Evolutionary conservation across 2,113 vertebrate genomes (phyloP).

Genomic region (Acanthochromis polyacanthus): DNA sequence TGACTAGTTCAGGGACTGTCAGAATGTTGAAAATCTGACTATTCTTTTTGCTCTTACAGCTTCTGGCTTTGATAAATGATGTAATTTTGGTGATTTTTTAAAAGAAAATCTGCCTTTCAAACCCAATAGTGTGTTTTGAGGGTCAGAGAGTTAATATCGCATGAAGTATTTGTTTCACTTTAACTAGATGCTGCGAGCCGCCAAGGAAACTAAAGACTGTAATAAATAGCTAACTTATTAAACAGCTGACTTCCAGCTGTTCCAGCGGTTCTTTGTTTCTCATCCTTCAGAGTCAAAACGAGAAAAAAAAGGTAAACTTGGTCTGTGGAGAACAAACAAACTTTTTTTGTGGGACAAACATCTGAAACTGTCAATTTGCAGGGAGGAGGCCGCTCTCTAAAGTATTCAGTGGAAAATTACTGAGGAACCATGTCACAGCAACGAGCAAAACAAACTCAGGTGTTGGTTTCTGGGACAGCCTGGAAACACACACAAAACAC

Average conservation of each 20-base stretch:
- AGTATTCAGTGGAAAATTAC: slow-evolving; percentile 70
- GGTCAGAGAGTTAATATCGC: background rate
- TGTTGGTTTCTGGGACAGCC: slow-evolving; percentile 67
- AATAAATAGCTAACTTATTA: background rate
- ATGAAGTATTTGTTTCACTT: background rate
- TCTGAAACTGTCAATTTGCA: slow-evolving; percentile 69
- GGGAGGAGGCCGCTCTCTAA: slow-evolving; percentile 55
- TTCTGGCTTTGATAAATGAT: no score
- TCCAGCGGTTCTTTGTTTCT: slow-evolving; percentile 13
- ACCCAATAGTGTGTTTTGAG: no score
- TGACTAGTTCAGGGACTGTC: no score
- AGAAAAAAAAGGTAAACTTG: slow-evolving; percentile 5
- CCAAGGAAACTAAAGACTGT: background rate
- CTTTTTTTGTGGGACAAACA: slow-evolving; percentile 39
- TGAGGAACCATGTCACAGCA: slow-evolving; percentile 55
- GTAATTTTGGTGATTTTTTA: no score
- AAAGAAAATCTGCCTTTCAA: no score
- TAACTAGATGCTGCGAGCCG: background rate
- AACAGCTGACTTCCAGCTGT: background rate
- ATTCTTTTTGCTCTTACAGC: no score
- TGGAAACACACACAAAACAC: slow-evolving; percentile 42
- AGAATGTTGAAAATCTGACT: no score
- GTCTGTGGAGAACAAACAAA: slow-evolving; percentile 40
- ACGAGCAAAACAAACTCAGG: slow-evolving; percentile 71
- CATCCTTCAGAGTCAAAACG: background rate